Base-by-base conservation (phyloP, 35 echinoderm and acorn worm species). In the Holothuria glaberrima region DNA sequence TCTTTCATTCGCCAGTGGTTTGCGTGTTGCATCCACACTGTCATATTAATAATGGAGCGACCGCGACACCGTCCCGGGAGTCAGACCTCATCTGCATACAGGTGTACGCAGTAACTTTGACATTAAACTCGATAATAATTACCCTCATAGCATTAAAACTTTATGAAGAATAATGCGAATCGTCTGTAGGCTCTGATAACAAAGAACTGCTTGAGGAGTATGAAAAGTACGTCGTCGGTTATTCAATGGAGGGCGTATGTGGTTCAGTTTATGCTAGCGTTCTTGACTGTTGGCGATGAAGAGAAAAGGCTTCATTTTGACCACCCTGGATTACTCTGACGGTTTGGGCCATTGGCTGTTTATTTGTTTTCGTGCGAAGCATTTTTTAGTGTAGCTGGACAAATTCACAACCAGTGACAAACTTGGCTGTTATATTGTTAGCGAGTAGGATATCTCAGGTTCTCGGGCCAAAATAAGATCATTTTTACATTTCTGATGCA, bases 81-180 rank as follows among this genome's bases (percentile, higher is more conserved):
- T 21, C 74, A 78, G 41, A 18, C 36, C 38, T 48, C 44, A 78
- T 78, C 74, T 78, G 74, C 74, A 78, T 78, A 78, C 74, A 78
- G 74, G 74, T 78, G 74, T 78, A 78, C 18, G 50, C 10, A 4
- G 38, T 78, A 48, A 48, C 30, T 73, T 78, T 78, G 74, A 78
- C 74, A 78, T 48, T 78, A 78, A 78, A 78, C 74, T 78, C 74
- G 44, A 78, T 35, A 48, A 78, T 45, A 78, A 78, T 78, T 48
- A 78, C 38, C 74, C 74, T n/a, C 74, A 78, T 78, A 78, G 74
- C 74, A 78, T 78, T 78, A 78, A 78, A 78, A 78, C 74, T 78
- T 78, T 78, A 78, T 78, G 74, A 78, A 78, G 74, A 78, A 78
- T 48, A 78, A 48, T 45, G 35, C 74, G 74, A 48, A 19, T 78